A percentile compares a stretch with the other conserved stretches of the same genome.
These are phyloP conservation scores for Apantesis nais DNA, from an alignment of 2,888 invertebrate genomes.

Conservation along the genomic window DNA sequence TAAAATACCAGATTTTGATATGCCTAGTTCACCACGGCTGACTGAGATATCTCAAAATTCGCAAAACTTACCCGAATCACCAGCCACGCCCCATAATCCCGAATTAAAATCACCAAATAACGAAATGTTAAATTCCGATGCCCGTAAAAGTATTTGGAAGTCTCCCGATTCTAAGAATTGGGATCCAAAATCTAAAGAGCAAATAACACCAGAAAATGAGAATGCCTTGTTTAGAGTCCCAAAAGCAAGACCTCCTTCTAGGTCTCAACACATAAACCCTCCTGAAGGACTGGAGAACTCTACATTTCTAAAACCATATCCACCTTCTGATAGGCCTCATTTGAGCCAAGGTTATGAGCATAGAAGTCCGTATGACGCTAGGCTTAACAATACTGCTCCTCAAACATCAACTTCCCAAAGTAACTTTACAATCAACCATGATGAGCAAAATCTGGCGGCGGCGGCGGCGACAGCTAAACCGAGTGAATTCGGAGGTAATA, in stretches of 20 bases:
- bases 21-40: constrained; percentile 77
- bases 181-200: constrained; percentile 78
- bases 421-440: constrained; percentile 78
- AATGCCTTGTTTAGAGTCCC: constrained; percentile 87
- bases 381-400: constrained; percentile 57
- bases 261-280: constrained; percentile 83
- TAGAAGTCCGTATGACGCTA: constrained; percentile 75
- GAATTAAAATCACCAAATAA: constrained; percentile 77
- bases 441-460: constrained; percentile 66
- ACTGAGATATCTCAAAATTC: constrained; percentile 78
- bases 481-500: constrained; percentile 73
- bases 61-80: constrained; percentile 74
- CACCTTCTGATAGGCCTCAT: constrained; percentile 82
- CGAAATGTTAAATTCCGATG: constrained; percentile 63
- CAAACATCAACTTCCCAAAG: constrained; percentile 66
- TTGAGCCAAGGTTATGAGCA: constrained; percentile 76
- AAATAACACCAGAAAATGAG: constrained; percentile 70
- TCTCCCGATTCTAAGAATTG: constrained; percentile 80
- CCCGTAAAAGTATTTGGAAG: constrained; percentile 77
- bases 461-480: constrained; percentile 61
- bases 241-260: constrained; percentile 87
- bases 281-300: constrained; percentile 80
- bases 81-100: constrained; percentile 68
- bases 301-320: constrained; percentile 88
- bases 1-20: constrained; percentile 78